Conservation (phyloP, 2,113 vertebrate species). For the Gavia stellata region DNA sequence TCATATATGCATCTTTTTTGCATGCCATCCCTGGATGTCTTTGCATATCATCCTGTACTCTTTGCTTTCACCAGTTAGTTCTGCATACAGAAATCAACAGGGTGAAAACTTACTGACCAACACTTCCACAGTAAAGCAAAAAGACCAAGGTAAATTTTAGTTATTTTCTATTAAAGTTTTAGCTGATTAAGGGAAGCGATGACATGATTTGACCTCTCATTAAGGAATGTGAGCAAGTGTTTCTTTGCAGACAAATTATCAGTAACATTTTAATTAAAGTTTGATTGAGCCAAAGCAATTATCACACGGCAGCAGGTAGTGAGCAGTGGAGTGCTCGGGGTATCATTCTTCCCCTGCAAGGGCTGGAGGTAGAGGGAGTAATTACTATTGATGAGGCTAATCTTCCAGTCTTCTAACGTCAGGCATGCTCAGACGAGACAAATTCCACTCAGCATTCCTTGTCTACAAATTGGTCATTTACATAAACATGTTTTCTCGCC, state of each 20-base stretch:
- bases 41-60: background rate
- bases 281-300: constrained; percentile 39
- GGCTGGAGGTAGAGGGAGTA: background rate
- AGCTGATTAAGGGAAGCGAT: background rate
- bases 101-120: background rate
- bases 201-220: background rate
- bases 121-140: background rate
- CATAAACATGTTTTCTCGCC: background rate
- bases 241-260: constrained; percentile 32
- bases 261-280: constrained; percentile 34
- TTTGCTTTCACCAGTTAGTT: background rate
- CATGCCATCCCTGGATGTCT: background rate
- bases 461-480: background rate
- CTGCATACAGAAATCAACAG: background rate
- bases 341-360: background rate
- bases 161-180: background rate
- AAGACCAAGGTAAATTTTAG: background rate
- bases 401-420: background rate
- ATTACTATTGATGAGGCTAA: constrained; percentile 14
- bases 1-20: background rate
- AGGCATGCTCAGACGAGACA: background rate
- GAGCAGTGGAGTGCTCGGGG: background rate
- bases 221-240: background rate
- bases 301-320: background rate
- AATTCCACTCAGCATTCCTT: background rate